Percentiles rank a stretch among this genome's conserved stretches.
Conservation (phyloP, 2,113 vertebrate genomes). For the Callithrix jacchus region DNA sequence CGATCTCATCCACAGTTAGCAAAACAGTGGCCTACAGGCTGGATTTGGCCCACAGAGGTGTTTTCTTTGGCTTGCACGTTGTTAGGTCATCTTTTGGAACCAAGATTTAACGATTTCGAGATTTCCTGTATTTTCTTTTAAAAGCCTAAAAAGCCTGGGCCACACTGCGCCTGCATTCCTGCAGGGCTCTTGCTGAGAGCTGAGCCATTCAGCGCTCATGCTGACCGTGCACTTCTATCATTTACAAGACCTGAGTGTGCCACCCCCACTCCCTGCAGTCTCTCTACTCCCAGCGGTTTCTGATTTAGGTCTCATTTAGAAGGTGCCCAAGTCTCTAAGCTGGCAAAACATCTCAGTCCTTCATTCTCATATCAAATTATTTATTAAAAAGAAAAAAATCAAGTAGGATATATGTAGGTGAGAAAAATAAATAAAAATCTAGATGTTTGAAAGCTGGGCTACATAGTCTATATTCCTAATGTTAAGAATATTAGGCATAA, state of each 20-base stretch:
- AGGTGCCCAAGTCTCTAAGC: not conserved
- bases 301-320: not conserved
- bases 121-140: slow-evolving; percentile 62
- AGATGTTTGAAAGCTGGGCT: not conserved
- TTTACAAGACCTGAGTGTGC: not conserved
- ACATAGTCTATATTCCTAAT: not conserved
- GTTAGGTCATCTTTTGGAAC: slow-evolving; percentile 21
- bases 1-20: not conserved
- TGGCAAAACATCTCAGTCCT: not conserved
- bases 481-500: not conserved
- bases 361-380: not conserved
- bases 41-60: not conserved
- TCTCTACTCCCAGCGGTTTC: not conserved
- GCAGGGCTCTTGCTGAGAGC: not conserved
- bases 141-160: slow-evolving; percentile 2
- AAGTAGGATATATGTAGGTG: not conserved
- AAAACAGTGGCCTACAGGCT: not conserved
- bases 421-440: not conserved
- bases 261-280: not conserved
- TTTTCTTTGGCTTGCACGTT: slow-evolving; percentile 54
- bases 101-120: slow-evolving; percentile 43
- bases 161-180: not conserved
- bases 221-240: not conserved
- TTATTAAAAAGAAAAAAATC: not conserved
- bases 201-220: not conserved